These are phyloP conservation scores for Pimephales promelas DNA, from an alignment of 2,113 vertebrate species.

Conservation along the genomic window DNA sequence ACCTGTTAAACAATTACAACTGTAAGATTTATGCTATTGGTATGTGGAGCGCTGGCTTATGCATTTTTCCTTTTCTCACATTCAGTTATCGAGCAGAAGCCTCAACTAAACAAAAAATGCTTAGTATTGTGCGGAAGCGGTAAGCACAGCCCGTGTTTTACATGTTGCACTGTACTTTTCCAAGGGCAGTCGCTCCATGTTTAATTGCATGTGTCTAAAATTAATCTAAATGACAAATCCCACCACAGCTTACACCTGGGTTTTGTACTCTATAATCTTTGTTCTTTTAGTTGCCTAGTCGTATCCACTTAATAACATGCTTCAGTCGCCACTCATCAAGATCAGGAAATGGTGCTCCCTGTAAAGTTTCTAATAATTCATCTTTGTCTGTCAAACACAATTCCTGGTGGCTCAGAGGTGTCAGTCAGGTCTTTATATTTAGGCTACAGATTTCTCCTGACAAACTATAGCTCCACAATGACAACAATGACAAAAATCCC, in stretches of 20 bases:
- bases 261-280: slow-evolving; percentile 24
- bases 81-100: slow-evolving; percentile 78
- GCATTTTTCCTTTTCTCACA: slow-evolving; percentile 70
- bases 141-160: slow-evolving; percentile 70
- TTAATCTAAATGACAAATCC: slow-evolving; percentile 9
- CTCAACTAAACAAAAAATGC: slow-evolving; percentile 81
- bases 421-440: background rate
- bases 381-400: slow-evolving; percentile 30
- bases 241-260: slow-evolving; percentile 31
- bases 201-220: slow-evolving; percentile 55
- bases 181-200: slow-evolving; percentile 42
- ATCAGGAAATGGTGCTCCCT: slow-evolving; percentile 25
- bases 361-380: slow-evolving; percentile 2
- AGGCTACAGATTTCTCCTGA: background rate
- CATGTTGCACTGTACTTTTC: slow-evolving; percentile 57
- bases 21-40: slow-evolving; percentile 49
- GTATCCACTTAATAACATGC: background rate
- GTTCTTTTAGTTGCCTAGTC: background rate
- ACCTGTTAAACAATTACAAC: slow-evolving; percentile 26
- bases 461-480: background rate
- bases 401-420: slow-evolving; percentile 20
- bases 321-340: no score
- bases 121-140: slow-evolving; percentile 80
- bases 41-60: slow-evolving; percentile 57
- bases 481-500: no score